phyloP scores from a whole-genome alignment of 2,888 invertebrate species.

The Parnassius smintheus region DNA sequence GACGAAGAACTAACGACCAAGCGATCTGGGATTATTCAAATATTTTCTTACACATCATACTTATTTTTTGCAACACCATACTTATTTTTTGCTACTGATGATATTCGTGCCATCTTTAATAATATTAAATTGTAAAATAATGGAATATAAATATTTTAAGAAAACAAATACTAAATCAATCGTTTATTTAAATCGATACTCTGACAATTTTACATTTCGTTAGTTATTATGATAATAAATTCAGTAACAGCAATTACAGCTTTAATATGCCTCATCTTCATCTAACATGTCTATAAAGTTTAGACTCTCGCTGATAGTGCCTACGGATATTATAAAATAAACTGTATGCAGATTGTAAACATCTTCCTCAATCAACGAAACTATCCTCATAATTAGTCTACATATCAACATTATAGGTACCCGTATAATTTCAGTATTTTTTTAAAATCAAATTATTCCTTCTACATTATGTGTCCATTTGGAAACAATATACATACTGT shows the following conservation, averaged over 20 bases:
- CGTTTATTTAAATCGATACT: neutral
- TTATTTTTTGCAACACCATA: too few relatives aligned
- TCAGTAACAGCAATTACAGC: slow-evolving; percentile 22
- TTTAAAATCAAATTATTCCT: slow-evolving; percentile 7
- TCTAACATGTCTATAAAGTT: slow-evolving; percentile 64
- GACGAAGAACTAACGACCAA: slow-evolving; percentile 50
- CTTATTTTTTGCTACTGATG: too few relatives aligned
- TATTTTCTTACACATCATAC: too few relatives aligned
- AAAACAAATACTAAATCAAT: slow-evolving; percentile 2
- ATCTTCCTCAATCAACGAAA: slow-evolving; percentile 56
- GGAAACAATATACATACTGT: neutral
- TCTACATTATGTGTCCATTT: neutral
- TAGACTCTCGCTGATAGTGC: slow-evolving; percentile 58
- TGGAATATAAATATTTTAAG: too few relatives aligned
- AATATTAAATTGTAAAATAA: too few relatives aligned
- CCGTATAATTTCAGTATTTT: slow-evolving; percentile 6
- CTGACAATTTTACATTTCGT: neutral
- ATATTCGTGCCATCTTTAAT: too few relatives aligned
- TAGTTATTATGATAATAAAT: slow-evolving; percentile 1
- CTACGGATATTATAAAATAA: slow-evolving; percentile 64
- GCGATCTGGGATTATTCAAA: slow-evolving; percentile 9
- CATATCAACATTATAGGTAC: slow-evolving; percentile 73
- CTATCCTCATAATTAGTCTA: slow-evolving; percentile 58
- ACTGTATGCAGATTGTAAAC: slow-evolving; percentile 62
- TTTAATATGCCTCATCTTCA: slow-evolving; percentile 54